Evolutionary conservation across 2,888 invertebrate species (phyloP).

Genomic region (Clitarchus hookeri): DNA sequence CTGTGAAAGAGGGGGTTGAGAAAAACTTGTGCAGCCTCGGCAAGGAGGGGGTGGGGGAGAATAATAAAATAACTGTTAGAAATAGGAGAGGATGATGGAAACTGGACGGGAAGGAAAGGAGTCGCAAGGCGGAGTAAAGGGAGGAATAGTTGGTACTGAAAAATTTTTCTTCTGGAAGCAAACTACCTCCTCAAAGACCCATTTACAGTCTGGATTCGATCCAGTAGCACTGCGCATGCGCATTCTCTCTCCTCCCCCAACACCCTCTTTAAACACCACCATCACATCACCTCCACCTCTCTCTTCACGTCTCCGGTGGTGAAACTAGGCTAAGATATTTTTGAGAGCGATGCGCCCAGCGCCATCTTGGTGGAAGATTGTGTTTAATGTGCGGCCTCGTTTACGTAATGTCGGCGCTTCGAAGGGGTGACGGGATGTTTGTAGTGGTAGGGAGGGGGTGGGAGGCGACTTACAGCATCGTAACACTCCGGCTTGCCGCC

Average conservation of each 20-base stretch:
- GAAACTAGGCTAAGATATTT: constrained; percentile 14
- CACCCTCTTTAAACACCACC: not conserved
- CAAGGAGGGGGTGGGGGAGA: not conserved
- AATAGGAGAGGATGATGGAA: not conserved
- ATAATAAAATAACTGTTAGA: not conserved
- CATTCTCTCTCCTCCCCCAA: not conserved
- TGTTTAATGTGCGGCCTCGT: constrained; percentile 14
- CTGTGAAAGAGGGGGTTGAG: no score
- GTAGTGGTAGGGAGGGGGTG: not conserved
- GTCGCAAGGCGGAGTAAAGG: not conserved
- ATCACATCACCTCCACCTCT: not conserved
- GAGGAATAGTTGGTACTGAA: not conserved
- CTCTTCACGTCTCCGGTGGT: not conserved
- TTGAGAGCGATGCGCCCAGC: not conserved
- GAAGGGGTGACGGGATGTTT: not conserved
- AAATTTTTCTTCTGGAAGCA: not conserved
- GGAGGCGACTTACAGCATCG: not conserved
- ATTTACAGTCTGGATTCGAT: not conserved
- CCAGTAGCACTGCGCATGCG: not conserved
- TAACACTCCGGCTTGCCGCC: not conserved
- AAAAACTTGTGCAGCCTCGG: no score
- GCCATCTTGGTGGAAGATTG: not conserved
- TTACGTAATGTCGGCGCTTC: not conserved
- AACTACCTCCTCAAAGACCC: not conserved
- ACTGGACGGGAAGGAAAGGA: not conserved